Percentiles rank a stretch among this genome's conserved stretches.
Conservation (phyloP, 2,888 invertebrate genomes). For the Leucozona laternaria region DNA sequence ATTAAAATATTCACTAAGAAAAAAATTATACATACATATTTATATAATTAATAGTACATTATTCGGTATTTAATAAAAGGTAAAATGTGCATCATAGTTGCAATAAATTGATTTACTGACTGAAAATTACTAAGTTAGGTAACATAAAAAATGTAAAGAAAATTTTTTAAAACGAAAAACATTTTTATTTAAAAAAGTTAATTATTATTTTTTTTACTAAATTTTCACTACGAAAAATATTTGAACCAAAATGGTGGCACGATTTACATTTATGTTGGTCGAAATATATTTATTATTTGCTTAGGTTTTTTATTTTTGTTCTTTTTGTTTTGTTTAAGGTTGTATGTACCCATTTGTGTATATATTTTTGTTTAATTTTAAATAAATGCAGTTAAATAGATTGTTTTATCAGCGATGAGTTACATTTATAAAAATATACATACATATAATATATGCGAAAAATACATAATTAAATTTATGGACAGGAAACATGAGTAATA, state of each 20-base stretch:
- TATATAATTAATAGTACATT: not conserved
- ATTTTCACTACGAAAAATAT: constrained; percentile 69
- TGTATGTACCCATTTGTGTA: constrained; percentile 43
- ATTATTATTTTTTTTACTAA: constrained; percentile 53
- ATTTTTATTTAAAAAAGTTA: constrained; percentile 17
- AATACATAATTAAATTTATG: constrained; percentile 15
- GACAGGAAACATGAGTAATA: constrained; percentile 6
- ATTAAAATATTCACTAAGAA: constrained; percentile 46
- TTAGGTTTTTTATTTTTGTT: constrained; percentile 2
- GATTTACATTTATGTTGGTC: constrained; percentile 69
- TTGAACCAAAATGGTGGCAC: constrained; percentile 74
- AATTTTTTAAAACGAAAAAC: constrained; percentile 28
- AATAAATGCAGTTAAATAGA: constrained; percentile 71
- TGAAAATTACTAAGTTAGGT: constrained; percentile 14
- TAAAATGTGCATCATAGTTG: constrained; percentile 53
- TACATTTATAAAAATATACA: constrained; percentile 39
- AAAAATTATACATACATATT: constrained; percentile 19
- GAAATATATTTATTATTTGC: constrained; percentile 59
- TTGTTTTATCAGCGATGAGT: constrained; percentile 62
- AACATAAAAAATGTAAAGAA: constrained; percentile 15
- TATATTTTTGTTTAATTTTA: constrained; percentile 41
- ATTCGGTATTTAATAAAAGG: constrained; percentile 23
- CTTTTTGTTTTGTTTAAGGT: constrained; percentile 40
- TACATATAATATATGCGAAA: constrained; percentile 1
- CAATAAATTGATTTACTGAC: constrained; percentile 35